These are phyloP conservation scores for Monopterus albus DNA, from an alignment of 2,113 vertebrate genomes.

Conservation along the genomic window DNA sequence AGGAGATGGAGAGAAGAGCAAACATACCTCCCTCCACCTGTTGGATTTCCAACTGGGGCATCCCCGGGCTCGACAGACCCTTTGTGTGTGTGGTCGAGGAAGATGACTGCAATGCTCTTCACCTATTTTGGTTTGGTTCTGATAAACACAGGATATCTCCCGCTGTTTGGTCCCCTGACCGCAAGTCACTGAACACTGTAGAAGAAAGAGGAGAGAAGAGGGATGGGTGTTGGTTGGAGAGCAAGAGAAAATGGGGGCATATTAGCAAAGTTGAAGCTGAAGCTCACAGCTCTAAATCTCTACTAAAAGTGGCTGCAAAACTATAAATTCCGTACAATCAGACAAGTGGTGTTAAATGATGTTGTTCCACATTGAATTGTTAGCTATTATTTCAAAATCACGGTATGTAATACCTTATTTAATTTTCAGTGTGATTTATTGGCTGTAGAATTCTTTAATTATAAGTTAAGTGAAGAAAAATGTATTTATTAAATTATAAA, in stretches of 20 bases:
- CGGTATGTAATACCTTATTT: too few relatives aligned
- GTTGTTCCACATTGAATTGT: not conserved
- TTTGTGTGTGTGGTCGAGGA: slow-evolving; percentile 84
- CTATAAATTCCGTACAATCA: too few relatives aligned
- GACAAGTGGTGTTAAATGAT: not conserved
- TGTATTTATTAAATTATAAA: not conserved
- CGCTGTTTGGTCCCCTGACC: slow-evolving; percentile 91
- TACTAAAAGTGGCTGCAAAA: too few relatives aligned
- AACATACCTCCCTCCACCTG: slow-evolving; percentile 89
- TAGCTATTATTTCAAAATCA: too few relatives aligned
- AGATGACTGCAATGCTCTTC: slow-evolving; percentile 86
- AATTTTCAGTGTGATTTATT: not conserved
- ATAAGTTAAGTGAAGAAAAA: not conserved
- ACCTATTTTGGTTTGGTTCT: slow-evolving; percentile 81
- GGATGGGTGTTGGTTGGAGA: not conserved
- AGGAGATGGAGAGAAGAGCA: slow-evolving; percentile 21
- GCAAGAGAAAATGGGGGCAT: not conserved
- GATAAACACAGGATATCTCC: slow-evolving; percentile 85
- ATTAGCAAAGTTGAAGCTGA: slow-evolving; percentile 15
- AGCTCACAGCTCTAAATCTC: not conserved
- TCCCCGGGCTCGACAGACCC: slow-evolving; percentile 85
- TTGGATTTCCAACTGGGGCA: slow-evolving; percentile 92
- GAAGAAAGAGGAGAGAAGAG: slow-evolving; percentile 5
- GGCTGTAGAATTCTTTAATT: not conserved
- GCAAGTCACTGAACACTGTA: slow-evolving; percentile 93